Conservation (phyloP, 2,888 invertebrate genomes). For the Acrobasis consociella region DNA sequence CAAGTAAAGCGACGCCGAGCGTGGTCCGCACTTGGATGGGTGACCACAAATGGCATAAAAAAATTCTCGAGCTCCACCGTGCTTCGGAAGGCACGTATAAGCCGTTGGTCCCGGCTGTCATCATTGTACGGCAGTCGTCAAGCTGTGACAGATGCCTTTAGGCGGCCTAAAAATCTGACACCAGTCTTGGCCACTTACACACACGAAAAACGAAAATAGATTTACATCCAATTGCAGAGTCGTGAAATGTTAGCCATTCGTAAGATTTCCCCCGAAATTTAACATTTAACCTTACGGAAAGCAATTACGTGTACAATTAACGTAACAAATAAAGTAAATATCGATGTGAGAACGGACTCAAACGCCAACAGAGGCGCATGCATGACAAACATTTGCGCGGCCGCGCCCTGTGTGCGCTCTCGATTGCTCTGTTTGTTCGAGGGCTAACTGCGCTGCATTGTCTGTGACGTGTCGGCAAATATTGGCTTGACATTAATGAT, state of each 20-base stretch:
- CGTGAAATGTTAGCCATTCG: neutral
- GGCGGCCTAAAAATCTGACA: no score
- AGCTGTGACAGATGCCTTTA: no score
- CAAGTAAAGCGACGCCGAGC: no score
- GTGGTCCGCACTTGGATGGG: no score
- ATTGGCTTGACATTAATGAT: slow-evolving; percentile 3
- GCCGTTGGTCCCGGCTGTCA: no score
- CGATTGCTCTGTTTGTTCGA: slow-evolving; percentile 52
- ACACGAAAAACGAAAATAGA: no score
- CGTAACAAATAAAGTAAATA: slow-evolving; percentile 68
- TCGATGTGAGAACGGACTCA: slow-evolving; percentile 51
- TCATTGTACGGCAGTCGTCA: no score
- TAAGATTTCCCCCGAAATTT: slow-evolving; percentile 38
- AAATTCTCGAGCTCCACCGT: no score
- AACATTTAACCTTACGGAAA: slow-evolving; percentile 56
- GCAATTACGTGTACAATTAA: slow-evolving; percentile 73
- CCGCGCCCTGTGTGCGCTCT: slow-evolving; percentile 56
- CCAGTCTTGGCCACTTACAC: no score
- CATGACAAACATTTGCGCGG: slow-evolving; percentile 61
- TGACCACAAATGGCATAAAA: no score
- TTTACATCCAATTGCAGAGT: no score
- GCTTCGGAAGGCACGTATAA: no score
- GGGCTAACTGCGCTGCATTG: slow-evolving; percentile 43
- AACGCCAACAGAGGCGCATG: slow-evolving; percentile 43
- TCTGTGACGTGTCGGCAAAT: slow-evolving; percentile 11